Conservation (phyloP, 2,888 invertebrate species). For the Euzophera pinguis region DNA sequence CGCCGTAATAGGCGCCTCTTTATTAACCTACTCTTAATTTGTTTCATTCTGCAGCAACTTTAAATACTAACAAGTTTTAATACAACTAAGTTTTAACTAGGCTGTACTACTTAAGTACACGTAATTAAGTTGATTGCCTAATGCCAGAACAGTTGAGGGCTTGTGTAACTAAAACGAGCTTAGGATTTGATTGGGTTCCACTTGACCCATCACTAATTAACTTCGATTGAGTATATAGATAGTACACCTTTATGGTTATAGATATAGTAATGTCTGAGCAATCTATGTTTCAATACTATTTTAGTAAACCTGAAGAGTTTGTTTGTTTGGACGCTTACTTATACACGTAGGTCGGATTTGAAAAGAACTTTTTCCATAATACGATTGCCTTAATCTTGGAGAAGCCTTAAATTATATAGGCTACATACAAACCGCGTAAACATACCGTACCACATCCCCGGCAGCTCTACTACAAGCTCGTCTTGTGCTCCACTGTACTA, state of each 20-base stretch:
- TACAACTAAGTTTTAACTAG: slow-evolving; percentile 1
- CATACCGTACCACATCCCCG: too few species aligned
- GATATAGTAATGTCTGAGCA: too few species aligned
- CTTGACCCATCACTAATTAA: slow-evolving; percentile 3
- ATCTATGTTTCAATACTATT: too few species aligned
- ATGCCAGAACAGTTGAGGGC: not conserved
- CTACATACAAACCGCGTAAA: too few species aligned
- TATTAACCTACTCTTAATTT: not conserved
- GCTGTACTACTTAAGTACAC: not conserved
- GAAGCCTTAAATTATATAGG: too few species aligned
- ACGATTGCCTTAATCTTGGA: too few species aligned
- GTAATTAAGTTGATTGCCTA: slow-evolving; percentile 3
- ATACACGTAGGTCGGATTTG: too few species aligned
- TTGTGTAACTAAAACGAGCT: slow-evolving; percentile 6
- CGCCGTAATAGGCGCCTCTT: too few species aligned
- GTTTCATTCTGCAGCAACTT: not conserved
- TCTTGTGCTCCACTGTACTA: slow-evolving; percentile 54
- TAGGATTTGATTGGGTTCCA: slow-evolving; percentile 8
- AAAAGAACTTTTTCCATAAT: too few species aligned
- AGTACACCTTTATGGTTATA: too few species aligned
- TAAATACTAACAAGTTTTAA: not conserved
- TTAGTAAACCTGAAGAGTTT: too few species aligned
- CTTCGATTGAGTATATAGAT: not conserved
- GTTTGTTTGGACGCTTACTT: too few species aligned
- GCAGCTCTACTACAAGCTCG: slow-evolving; percentile 54